These are phyloP conservation scores for Agrochola lychnidis DNA, from an alignment of 2,888 invertebrate genomes.

Conservation along the genomic window DNA sequence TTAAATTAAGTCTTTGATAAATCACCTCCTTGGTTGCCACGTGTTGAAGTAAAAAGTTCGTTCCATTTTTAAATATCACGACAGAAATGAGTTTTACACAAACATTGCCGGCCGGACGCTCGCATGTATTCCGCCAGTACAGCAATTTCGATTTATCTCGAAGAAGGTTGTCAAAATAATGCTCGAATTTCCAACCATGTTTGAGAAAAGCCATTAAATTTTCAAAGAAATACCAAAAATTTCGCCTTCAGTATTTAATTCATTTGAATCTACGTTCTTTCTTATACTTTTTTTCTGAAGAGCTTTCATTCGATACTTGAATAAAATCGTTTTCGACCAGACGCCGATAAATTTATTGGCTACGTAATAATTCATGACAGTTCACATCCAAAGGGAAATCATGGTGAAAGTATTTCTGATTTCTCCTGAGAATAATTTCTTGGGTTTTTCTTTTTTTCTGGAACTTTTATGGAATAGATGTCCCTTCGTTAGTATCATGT, in stretches of 20 bases:
- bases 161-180: too few species aligned
- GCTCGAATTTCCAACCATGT: too few species aligned
- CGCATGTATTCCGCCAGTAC: too few species aligned
- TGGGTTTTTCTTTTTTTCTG: neutral
- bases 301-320: slow-evolving; percentile 12
- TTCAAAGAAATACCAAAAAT: slow-evolving; percentile 2
- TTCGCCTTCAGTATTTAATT: slow-evolving; percentile 7
- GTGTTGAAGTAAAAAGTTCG: too few species aligned
- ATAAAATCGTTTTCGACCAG: slow-evolving; percentile 11
- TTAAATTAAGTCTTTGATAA: too few species aligned
- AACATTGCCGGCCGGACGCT: too few species aligned
- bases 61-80: too few species aligned
- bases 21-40: too few species aligned
- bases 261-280: slow-evolving; percentile 14
- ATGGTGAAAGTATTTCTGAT: slow-evolving; percentile 46
- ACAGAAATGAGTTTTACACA: too few species aligned
- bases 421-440: slow-evolving; percentile 52
- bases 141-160: too few species aligned
- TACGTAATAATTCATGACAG: slow-evolving; percentile 46
- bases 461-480: neutral
- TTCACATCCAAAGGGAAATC: slow-evolving; percentile 61
- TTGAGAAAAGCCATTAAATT: slow-evolving; percentile 10
- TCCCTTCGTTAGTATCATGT: neutral
- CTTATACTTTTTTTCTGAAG: slow-evolving; percentile 4
- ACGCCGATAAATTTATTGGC: slow-evolving; percentile 45